Evolutionary conservation across 37 sponge, comb jelly and placozoan species (phyloP).

Genomic region (Ephydatia muelleri): DNA sequence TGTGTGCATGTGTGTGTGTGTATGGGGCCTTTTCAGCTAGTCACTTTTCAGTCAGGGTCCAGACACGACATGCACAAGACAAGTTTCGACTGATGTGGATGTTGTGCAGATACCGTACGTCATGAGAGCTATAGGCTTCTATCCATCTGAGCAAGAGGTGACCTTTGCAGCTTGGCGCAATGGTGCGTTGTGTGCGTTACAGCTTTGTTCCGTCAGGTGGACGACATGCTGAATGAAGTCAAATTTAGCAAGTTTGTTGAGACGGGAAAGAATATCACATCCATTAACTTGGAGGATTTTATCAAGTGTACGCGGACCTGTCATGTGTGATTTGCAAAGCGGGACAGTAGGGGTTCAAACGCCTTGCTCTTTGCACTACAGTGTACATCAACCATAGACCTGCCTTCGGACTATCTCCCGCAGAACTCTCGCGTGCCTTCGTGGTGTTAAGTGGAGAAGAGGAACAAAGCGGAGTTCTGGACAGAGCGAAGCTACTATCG

Average conservation of each 20-base stretch:
- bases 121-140: conserved; percentile 97
- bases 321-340: background rate
- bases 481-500: conserved; percentile 55
- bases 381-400: conserved; percentile 98
- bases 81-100: conserved; percentile 74
- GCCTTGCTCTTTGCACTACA: conserved; percentile 10
- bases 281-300: conserved; percentile 79
- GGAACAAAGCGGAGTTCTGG: conserved; percentile 35
- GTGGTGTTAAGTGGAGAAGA: conserved; percentile 57
- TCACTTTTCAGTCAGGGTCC: conserved; percentile 69
- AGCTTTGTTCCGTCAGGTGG: conserved; percentile 64
- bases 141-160: conserved; percentile 96
- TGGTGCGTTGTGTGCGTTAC: no score
- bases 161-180: background rate
- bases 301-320: conserved; percentile 66
- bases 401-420: conserved; percentile 86
- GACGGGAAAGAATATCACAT: conserved; percentile 67
- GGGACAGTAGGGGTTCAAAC: background rate
- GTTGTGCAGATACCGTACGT: conserved; percentile 87
- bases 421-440: conserved; percentile 74
- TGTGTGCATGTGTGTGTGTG: background rate
- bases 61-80: conserved; percentile 53
- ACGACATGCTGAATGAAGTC: conserved; percentile 94
- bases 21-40: background rate
- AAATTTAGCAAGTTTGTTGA: conserved; percentile 95